These are phyloP conservation scores for Sarcoramphus papa DNA, from an alignment of 2,797 vertebrate species.

Conservation along the genomic window DNA sequence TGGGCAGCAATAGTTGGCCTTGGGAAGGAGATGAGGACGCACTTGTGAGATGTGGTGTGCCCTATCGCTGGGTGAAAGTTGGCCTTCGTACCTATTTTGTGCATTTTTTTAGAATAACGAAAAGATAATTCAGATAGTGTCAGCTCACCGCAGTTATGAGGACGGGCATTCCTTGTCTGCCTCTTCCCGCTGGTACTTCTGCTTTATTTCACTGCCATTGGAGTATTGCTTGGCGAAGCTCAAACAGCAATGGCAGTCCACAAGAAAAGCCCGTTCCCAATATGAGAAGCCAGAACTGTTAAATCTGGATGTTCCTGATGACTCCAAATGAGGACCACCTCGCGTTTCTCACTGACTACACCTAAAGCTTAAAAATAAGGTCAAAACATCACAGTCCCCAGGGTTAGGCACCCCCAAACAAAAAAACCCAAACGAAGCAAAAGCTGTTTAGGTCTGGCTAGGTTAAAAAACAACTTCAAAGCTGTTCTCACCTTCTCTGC, in stretches of 20 bases:
- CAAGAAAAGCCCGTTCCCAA: background rate
- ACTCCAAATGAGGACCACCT: background rate
- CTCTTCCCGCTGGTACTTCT: background rate
- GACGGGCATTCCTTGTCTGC: background rate
- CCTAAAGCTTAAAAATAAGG: background rate
- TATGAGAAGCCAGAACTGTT: background rate
- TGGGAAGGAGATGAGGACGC: background rate
- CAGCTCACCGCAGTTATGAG: background rate
- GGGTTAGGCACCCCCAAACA: background rate
- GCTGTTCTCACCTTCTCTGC: background rate
- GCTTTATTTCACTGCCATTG: background rate
- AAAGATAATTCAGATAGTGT: background rate
- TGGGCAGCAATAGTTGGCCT: background rate
- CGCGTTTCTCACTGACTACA: background rate
- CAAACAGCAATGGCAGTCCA: background rate
- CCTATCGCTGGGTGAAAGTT: background rate
- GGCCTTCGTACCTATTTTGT: background rate
- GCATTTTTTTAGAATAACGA: background rate
- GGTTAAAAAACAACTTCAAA: background rate
- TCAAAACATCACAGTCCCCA: rapidly evolving
- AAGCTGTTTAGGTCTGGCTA: background rate
- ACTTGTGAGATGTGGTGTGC: too few relatives aligned
- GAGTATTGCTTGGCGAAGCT: background rate
- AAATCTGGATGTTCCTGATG: background rate
- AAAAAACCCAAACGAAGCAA: background rate